phyloP scores from a whole-genome alignment of 2,113 vertebrate genomes.

The Istiophorus platypterus region DNA sequence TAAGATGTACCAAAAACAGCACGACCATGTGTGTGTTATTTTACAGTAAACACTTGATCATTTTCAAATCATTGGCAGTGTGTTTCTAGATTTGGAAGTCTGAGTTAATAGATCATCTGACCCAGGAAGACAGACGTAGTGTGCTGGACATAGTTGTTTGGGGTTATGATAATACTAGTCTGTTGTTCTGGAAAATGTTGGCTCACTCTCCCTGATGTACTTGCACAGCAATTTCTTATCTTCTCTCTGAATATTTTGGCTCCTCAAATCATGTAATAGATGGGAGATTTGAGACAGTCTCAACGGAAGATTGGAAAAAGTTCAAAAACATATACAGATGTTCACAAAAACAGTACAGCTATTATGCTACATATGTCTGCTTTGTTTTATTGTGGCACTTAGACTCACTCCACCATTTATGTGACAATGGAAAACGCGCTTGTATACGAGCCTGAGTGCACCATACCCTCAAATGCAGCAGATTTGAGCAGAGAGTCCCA shows the following conservation, averaged over 20 bases:
- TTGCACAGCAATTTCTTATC: conserved; percentile 50
- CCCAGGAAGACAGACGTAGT: neutral
- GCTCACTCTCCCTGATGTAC: conserved; percentile 29
- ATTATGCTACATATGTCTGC: conserved; percentile 59
- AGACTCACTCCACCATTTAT: conserved; percentile 33
- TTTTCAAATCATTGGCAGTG: neutral
- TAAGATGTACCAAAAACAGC: neutral
- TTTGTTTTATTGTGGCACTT: conserved; percentile 42
- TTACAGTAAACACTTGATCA: neutral
- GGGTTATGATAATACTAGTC: conserved; percentile 50
- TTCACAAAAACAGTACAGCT: conserved; percentile 42
- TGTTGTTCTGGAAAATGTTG: conserved; percentile 56
- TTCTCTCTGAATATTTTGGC: conserved; percentile 33
- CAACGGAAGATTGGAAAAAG: conserved; percentile 43
- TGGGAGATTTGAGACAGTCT: conserved; percentile 43
- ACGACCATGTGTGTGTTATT: neutral
- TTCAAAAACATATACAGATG: conserved; percentile 55
- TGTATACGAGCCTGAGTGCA: neutral
- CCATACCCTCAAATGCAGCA: conserved; percentile 32
- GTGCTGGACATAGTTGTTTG: conserved; percentile 15
- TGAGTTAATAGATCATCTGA: conserved; percentile 1
- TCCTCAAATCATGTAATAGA: conserved; percentile 58
- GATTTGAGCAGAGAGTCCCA: conserved; percentile 36
- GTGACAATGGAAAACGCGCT: conserved; percentile 50
- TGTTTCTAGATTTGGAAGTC: neutral